Percentiles rank a stretch among this genome's conserved stretches.
Conservation (phyloP, 2,113 vertebrate genomes). For the Halichoeres trimaculatus region DNA sequence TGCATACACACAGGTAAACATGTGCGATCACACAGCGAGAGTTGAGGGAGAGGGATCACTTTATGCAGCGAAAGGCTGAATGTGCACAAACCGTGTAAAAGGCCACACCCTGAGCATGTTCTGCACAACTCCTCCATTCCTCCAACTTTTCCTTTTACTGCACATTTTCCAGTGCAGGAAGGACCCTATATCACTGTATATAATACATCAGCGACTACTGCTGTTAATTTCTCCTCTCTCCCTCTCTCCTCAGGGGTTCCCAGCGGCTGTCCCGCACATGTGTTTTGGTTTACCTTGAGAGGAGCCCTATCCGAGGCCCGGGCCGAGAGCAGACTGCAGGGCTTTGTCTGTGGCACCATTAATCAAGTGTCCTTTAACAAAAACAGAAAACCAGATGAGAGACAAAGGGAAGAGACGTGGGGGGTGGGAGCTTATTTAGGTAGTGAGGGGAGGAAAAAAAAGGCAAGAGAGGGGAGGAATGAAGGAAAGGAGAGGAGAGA, state of each 20-base stretch:
- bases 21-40: conserved; percentile 20
- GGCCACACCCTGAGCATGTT: neutral
- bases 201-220: conserved; percentile 58
- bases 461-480: conserved; percentile 38
- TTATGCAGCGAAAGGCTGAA: neutral
- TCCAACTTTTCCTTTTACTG: conserved; percentile 8
- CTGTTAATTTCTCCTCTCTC: conserved; percentile 50
- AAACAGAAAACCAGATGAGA: conserved; percentile 82
- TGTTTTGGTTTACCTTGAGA: conserved; percentile 79
- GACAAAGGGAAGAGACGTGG: conserved; percentile 76
- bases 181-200: conserved; percentile 39
- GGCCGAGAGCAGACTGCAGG: conserved; percentile 68
- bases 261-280: conserved; percentile 72
- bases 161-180: conserved; percentile 48
- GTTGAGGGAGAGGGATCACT: conserved; percentile 23
- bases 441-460: conserved; percentile 35
- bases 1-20: conserved; percentile 48
- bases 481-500: conserved; percentile 33
- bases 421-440: conserved; percentile 71
- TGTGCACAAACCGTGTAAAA: neutral
- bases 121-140: neutral
- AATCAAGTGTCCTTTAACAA: conserved; percentile 82
- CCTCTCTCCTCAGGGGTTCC: conserved; percentile 57
- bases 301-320: conserved; percentile 60
- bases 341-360: conserved; percentile 78